Conservation (phyloP, 2,888 invertebrate genomes). For the Sylvicola fuscatus region DNA sequence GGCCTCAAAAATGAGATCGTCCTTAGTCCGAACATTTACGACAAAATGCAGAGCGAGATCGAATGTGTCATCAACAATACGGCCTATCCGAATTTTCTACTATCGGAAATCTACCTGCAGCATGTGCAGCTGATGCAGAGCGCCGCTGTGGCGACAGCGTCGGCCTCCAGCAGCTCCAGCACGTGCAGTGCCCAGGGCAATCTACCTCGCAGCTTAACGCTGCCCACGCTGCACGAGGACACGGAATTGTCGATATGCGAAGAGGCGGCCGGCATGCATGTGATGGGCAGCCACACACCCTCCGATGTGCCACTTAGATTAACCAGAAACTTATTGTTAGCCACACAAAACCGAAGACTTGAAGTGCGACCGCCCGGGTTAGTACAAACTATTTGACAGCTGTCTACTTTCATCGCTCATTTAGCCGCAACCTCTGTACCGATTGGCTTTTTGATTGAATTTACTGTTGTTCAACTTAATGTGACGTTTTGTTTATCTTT, state of each 20-base stretch:
- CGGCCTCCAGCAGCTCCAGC: slow-evolving; percentile 22
- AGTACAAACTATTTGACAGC: too few species aligned
- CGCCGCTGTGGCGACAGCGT: slow-evolving; percentile 9
- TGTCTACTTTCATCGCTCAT: too few species aligned
- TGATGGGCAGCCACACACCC: slow-evolving; percentile 15
- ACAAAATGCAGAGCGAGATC: slow-evolving; percentile 59
- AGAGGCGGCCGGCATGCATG: slow-evolving; percentile 19
- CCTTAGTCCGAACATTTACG: slow-evolving; percentile 62
- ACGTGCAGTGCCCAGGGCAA: slow-evolving; percentile 25
- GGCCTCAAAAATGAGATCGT: slow-evolving; percentile 47
- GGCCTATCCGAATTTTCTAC: slow-evolving; percentile 81
- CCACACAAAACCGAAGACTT: slow-evolving; percentile 56
- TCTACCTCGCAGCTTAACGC: slow-evolving; percentile 30
- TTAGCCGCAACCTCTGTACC: too few species aligned
- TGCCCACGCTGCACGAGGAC: slow-evolving; percentile 78
- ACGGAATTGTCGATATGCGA: slow-evolving; percentile 38
- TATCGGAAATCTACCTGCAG: slow-evolving; percentile 78
- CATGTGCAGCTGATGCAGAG: slow-evolving; percentile 48
- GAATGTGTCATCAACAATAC: slow-evolving; percentile 69
- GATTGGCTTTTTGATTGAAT: too few species aligned
- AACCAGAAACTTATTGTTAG: slow-evolving; percentile 59
- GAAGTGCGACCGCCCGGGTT: slow-evolving; percentile 39
- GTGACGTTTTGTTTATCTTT: too few species aligned
- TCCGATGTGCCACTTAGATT: slow-evolving; percentile 32
- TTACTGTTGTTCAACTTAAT: too few species aligned